Conservation (phyloP, 2,113 vertebrate species). For the Cervus canadensis region DNA sequence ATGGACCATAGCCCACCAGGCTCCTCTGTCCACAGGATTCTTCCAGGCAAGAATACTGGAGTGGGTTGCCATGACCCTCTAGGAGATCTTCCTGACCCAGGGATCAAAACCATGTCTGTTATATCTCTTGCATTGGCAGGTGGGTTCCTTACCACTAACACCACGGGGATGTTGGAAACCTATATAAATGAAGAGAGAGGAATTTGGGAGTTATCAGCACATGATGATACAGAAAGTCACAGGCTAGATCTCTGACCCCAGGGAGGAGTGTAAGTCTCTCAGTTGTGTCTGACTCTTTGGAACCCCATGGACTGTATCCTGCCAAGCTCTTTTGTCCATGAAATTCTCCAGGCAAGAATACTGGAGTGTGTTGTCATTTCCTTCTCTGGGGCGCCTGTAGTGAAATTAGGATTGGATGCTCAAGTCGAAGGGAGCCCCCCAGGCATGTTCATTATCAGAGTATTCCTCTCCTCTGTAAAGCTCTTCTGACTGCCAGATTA, state of each 20-base stretch:
- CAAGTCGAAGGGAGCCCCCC: not conserved
- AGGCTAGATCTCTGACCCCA: not conserved
- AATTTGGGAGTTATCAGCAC: not conserved
- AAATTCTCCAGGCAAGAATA: not conserved
- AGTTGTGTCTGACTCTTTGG: not conserved
- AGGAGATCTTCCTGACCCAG: too few species aligned
- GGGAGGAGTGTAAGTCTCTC: not conserved
- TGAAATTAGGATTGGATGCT: not conserved
- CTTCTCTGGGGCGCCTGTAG: not conserved
- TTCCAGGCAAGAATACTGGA: too few species aligned
- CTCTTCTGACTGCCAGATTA: not conserved
- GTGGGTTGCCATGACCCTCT: too few species aligned
- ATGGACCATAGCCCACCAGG: too few species aligned
- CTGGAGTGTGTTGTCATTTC: not conserved
- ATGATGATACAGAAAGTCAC: accelerated
- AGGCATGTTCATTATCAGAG: not conserved
- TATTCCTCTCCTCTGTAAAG: not conserved
- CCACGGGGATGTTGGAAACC: not conserved
- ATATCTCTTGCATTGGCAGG: too few species aligned
- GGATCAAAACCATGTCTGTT: too few species aligned
- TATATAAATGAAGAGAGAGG: not conserved
- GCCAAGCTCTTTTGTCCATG: not conserved
- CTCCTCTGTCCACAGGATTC: too few species aligned
- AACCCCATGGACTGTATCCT: not conserved
- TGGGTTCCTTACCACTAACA: too few species aligned